Base-by-base conservation (phyloP, 2,888 invertebrate genomes). In the Dugesia japonica region DNA sequence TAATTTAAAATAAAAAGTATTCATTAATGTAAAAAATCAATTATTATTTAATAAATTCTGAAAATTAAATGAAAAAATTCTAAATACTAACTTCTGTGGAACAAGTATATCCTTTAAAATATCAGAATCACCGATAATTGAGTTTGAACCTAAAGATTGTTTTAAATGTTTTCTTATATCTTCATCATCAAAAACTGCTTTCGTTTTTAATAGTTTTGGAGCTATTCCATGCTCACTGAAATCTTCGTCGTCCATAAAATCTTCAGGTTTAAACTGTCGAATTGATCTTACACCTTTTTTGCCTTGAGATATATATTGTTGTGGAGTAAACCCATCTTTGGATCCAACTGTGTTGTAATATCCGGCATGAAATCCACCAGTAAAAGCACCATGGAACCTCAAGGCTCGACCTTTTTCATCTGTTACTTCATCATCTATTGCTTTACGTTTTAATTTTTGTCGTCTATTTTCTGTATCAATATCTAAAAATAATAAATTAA, bases 171-270 rank as follows among this genome's bases (percentile, higher is more conserved):
- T 26, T 1, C 72, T 7, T 4, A 72, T 28, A 15, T 72, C 72
- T 27, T 28, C 28, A 23, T 72, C 72, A 28, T 72, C 72, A 26
- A 72, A 72, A n/a, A 28, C 23, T 15, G 27, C 28, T 28, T 27
- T 28, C 27, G 72, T 72, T 28, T 72, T 72, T 27, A 72, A 28
- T 26, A 17, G 88, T 79, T 90, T 89, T 0, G 94, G 94, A 0
- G 97, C 94, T 80, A 98, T 94, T 23, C 97, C 98, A 86, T 91
- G 92, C 83, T 93, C 92, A 0, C 92, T 89, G 27, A 92, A 87
- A 84, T 98, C 97, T 87, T 98, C 98, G 15, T 92, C 92, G 84
- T 98, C 98, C 98, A 98, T 98, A 82, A 91, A 98, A 86, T 97
- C 94, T 98, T 74, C 97, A 95, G 86, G 77, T 72, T 72, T 72